Conservation (phyloP, 2,888 invertebrate species). For the Penaeus monodon region DNA sequence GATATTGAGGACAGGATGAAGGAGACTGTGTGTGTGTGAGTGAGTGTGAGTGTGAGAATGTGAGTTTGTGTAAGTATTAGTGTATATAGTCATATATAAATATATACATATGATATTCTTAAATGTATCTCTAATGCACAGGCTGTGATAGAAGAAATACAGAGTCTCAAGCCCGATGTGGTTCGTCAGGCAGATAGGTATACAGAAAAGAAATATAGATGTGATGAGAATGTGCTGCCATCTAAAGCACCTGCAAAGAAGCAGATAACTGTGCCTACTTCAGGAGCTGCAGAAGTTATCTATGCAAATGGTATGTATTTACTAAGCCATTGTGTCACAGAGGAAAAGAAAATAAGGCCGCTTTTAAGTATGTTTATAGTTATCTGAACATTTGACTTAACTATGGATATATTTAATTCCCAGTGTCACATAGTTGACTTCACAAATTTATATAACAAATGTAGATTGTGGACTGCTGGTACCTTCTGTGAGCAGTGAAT, state of each 20-base stretch:
- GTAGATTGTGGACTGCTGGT: slow-evolving; percentile 84
- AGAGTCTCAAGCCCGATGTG: slow-evolving; percentile 77
- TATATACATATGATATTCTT: too few relatives aligned
- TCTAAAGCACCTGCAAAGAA: slow-evolving; percentile 77
- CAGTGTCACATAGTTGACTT: not conserved
- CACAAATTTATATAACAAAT: slow-evolving; percentile 7
- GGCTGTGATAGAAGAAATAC: slow-evolving; percentile 83
- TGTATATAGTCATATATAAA: too few relatives aligned
- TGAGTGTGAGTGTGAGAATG: too few relatives aligned
- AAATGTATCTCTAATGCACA: slow-evolving; percentile 66
- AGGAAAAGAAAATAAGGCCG: not conserved
- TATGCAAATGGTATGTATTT: slow-evolving; percentile 76
- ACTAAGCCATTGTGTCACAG: not conserved
- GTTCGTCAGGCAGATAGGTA: slow-evolving; percentile 73
- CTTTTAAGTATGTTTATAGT: not conserved
- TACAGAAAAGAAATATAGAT: slow-evolving; percentile 76
- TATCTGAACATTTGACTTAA: not conserved
- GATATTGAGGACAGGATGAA: too few relatives aligned
- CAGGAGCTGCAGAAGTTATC: slow-evolving; percentile 73
- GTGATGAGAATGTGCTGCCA: slow-evolving; percentile 87
- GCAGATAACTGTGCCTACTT: slow-evolving; percentile 80
- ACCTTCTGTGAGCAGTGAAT: slow-evolving; percentile 79
- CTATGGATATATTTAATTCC: not conserved
- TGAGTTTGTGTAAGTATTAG: too few relatives aligned
- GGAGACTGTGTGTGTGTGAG: too few relatives aligned